These are phyloP conservation scores for Lophotis ruficrista DNA, from an alignment of 2,113 vertebrate genomes.

Conservation along the genomic window DNA sequence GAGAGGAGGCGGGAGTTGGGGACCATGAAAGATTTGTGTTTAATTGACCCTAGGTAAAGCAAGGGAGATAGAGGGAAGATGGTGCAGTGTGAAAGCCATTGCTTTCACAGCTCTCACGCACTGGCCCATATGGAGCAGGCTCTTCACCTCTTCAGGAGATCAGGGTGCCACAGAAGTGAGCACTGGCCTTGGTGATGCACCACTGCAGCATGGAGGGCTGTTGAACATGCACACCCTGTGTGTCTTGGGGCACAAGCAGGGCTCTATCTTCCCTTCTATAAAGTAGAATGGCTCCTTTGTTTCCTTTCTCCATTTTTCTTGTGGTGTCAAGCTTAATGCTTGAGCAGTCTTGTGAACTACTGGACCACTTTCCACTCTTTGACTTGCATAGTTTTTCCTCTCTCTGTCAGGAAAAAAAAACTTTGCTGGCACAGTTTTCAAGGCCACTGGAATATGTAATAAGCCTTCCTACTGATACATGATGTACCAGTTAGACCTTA, in stretches of 20 bases:
- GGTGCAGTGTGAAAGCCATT: neutral
- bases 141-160: neutral
- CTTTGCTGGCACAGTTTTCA: neutral
- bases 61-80: neutral
- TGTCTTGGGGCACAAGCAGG: neutral
- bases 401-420: neutral
- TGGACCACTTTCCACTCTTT: neutral
- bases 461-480: neutral
- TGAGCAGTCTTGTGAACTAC: neutral
- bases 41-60: neutral
- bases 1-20: neutral
- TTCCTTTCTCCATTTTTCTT: neutral
- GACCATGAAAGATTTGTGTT: neutral
- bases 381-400: neutral
- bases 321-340: neutral
- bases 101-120: neutral
- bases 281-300: neutral
- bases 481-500: neutral
- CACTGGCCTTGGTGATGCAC: neutral
- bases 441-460: neutral
- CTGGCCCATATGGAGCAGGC: neutral
- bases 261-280: neutral
- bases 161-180: neutral
- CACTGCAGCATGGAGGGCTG: neutral
- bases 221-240: neutral